Evolutionary conservation across 2,888 invertebrate genomes (phyloP).

Genomic region (Vanessa cardui): DNA sequence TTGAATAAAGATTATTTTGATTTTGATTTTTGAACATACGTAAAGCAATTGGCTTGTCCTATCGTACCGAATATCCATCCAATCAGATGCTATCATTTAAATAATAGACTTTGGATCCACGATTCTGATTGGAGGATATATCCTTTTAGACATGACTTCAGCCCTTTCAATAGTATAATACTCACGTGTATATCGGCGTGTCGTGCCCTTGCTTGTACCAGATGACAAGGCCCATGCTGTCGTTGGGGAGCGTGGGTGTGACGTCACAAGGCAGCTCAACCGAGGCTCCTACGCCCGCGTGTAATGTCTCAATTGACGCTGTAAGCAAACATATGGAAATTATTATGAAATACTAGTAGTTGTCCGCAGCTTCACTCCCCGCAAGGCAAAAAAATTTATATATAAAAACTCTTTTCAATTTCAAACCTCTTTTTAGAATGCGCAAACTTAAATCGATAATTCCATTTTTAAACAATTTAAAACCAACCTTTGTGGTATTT

Average conservation of each 20-base stretch:
- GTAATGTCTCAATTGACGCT: constrained; percentile 83
- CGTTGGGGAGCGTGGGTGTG: constrained; percentile 86
- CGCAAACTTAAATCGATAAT: not conserved
- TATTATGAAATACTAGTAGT: no score
- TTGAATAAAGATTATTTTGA: no score
- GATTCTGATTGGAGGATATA: no score
- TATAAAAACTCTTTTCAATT: no score
- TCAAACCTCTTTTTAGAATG: not conserved
- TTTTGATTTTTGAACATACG: no score
- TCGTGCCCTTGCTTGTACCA: constrained; percentile 91
- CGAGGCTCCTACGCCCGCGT: constrained; percentile 88
- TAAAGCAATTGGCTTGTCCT: no score
- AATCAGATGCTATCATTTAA: no score
- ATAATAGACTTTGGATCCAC: no score
- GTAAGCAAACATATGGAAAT: constrained; percentile 49
- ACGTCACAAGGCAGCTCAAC: constrained; percentile 91
- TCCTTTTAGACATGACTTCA: no score
- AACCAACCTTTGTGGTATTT: not conserved
- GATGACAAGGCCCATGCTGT: constrained; percentile 89
- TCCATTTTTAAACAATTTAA: constrained; percentile 7
- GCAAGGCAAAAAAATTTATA: no score
- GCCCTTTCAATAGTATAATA: constrained; percentile 40
- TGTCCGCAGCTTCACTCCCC: no score
- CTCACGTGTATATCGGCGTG: constrained; percentile 89
- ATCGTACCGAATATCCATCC: no score